Conservation (phyloP, 2,797 vertebrate species). For the Leptatherina wallacei region DNA sequence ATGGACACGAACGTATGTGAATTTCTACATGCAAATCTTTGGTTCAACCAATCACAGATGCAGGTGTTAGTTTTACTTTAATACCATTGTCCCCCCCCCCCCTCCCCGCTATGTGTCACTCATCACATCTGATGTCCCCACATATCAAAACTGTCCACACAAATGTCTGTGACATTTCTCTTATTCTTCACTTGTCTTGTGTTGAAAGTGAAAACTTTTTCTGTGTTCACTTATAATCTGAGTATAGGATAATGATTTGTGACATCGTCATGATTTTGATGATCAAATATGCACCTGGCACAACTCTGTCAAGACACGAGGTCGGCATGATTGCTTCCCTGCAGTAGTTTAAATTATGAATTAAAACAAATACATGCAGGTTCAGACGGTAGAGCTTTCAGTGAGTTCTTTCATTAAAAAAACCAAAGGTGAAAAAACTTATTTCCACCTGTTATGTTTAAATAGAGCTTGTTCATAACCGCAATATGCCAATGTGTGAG, state of each 20-base stretch:
- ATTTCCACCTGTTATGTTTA: constrained; percentile 21
- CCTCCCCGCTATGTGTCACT: too few relatives aligned
- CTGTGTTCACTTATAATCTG: not conserved
- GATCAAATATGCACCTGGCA: not conserved
- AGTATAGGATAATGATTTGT: not conserved
- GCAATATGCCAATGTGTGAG: not conserved
- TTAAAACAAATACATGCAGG: not conserved
- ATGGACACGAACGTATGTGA: not conserved
- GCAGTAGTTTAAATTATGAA: not conserved
- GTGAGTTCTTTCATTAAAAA: not conserved
- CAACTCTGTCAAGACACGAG: not conserved
- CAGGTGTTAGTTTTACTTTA: too few relatives aligned
- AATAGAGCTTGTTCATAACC: constrained; percentile 5
- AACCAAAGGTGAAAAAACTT: not conserved
- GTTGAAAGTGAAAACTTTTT: not conserved
- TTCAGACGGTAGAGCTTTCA: not conserved
- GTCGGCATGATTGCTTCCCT: not conserved
- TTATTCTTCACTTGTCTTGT: not conserved
- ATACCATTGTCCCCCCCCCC: too few relatives aligned
- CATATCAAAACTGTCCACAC: not conserved
- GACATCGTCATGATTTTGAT: not conserved
- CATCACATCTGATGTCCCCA: not conserved
- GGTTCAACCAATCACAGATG: not conserved
- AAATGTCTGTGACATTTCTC: not conserved
- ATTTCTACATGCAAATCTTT: constrained; percentile 6